Conservation (phyloP, 2,888 invertebrate species). For the Isotomurus palustris region DNA sequence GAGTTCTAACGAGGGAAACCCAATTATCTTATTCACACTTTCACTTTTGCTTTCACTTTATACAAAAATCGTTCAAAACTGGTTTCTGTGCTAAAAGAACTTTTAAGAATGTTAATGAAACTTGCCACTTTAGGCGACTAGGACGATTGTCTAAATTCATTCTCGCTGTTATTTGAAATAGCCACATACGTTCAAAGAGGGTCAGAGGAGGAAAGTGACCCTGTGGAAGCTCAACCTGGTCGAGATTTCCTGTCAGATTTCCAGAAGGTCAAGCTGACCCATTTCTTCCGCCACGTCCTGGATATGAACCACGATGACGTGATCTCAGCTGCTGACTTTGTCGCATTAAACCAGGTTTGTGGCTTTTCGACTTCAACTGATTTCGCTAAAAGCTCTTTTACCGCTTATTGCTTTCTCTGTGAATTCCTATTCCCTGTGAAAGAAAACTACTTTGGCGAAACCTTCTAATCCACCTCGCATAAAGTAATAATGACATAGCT, state of each 20-base stretch:
- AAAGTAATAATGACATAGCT: too few species aligned
- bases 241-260: slow-evolving; percentile 50
- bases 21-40: too few species aligned
- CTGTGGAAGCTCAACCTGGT: slow-evolving; percentile 46
- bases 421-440: too few species aligned
- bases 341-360: slow-evolving; percentile 62
- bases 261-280: slow-evolving; percentile 65
- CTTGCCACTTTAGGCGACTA: too few species aligned
- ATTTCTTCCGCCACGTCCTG: slow-evolving; percentile 66
- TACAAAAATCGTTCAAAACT: not conserved
- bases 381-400: too few species aligned
- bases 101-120: too few species aligned
- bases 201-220: slow-evolving; percentile 54
- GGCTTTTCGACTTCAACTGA: too few species aligned
- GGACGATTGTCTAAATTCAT: not conserved
- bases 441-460: too few species aligned
- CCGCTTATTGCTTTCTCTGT: too few species aligned
- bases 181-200: slow-evolving; percentile 72
- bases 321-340: slow-evolving; percentile 66
- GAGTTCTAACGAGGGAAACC: too few species aligned
- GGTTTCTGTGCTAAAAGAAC: not conserved
- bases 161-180: slow-evolving; percentile 50
- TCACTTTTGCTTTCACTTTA: not conserved
- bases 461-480: too few species aligned
- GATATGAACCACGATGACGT: slow-evolving; percentile 69